Conservation (phyloP, 2,888 invertebrate genomes). For the Microctonus hyperodae region DNA sequence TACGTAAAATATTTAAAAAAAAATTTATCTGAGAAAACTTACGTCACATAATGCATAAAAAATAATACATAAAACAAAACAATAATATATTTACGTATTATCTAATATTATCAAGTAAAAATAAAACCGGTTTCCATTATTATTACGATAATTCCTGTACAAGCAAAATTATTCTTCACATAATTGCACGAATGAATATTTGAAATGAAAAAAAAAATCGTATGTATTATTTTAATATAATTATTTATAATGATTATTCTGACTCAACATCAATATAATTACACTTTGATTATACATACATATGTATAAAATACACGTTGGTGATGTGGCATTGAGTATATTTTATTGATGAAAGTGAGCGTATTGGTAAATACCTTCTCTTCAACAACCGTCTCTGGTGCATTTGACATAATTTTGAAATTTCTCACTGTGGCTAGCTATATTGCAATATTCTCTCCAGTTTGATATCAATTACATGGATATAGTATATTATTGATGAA, state of each 20-base stretch:
- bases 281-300: neutral
- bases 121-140: too few species aligned
- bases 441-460: neutral
- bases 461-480: too few species aligned
- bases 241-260: neutral
- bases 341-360: slow-evolving; percentile 26
- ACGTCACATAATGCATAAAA: neutral
- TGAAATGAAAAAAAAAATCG: neutral
- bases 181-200: neutral
- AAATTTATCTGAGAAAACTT: too few species aligned
- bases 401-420: slow-evolving; percentile 34
- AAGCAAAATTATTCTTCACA: neutral
- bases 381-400: slow-evolving; percentile 18
- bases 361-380: slow-evolving; percentile 36
- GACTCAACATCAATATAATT: neutral
- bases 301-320: neutral
- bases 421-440: slow-evolving; percentile 33
- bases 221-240: neutral
- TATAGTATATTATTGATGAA: too few species aligned
- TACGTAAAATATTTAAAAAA: too few species aligned
- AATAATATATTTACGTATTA: neutral
- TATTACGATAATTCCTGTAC: neutral
- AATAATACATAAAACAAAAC: neutral
- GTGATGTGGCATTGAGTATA: slow-evolving; percentile 11
- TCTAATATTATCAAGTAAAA: too few species aligned